These are phyloP conservation scores for Drosophila paranaensis DNA, from an alignment of 2,888 invertebrate genomes.

Conservation along the genomic window DNA sequence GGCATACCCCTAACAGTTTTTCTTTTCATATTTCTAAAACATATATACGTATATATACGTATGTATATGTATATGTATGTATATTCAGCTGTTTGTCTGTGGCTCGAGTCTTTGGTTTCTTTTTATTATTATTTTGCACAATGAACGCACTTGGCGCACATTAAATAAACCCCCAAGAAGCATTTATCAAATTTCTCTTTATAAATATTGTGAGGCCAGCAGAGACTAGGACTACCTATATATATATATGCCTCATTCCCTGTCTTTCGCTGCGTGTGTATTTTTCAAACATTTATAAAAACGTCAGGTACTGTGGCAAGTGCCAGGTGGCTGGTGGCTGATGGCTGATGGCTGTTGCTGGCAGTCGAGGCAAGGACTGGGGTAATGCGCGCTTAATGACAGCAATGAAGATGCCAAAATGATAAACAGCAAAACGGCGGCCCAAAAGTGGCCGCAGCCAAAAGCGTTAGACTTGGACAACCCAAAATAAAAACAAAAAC, in stretches of 20 bases:
- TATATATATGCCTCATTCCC: not conserved
- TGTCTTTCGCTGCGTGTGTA: slow-evolving; percentile 31
- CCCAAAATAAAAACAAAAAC: slow-evolving; percentile 24
- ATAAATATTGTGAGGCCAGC: slow-evolving; percentile 52
- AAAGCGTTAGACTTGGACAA: slow-evolving; percentile 42
- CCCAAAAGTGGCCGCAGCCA: slow-evolving; percentile 55
- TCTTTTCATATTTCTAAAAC: not conserved
- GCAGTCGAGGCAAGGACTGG: slow-evolving; percentile 22
- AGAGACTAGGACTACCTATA: slow-evolving; percentile 29
- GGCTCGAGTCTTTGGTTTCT: slow-evolving; percentile 21
- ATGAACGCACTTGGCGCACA: slow-evolving; percentile 77
- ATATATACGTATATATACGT: not conserved
- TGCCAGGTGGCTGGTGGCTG: slow-evolving; percentile 17
- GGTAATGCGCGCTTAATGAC: slow-evolving; percentile 78
- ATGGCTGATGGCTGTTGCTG: slow-evolving; percentile 15
- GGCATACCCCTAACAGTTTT: slow-evolving; percentile 25
- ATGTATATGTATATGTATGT: not conserved
- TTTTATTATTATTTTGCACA: slow-evolving; percentile 72
- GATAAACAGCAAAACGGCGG: slow-evolving; percentile 73
- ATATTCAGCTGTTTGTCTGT: slow-evolving; percentile 19
- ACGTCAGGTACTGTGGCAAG: slow-evolving; percentile 60
- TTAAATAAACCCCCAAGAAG: slow-evolving; percentile 79
- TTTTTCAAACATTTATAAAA: slow-evolving; percentile 78
- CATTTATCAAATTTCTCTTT: slow-evolving; percentile 77
- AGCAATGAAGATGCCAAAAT: slow-evolving; percentile 82